These are phyloP conservation scores for Ailurus styani DNA, from an alignment of 2,113 vertebrate species.

Conservation along the genomic window DNA sequence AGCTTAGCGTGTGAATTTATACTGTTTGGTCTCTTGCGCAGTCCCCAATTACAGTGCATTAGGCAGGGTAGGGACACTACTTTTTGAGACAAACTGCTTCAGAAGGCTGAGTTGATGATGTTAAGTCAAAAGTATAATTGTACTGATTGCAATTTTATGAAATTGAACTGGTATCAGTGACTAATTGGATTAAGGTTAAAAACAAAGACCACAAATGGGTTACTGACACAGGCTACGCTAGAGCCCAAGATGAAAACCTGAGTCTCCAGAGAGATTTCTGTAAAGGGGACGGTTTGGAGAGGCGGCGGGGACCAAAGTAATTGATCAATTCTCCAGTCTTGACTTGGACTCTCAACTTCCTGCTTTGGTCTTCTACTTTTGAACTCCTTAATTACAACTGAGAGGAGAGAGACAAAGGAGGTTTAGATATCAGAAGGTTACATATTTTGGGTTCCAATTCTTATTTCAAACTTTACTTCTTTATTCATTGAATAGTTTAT, in stretches of 20 bases:
- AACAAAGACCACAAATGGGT: neutral
- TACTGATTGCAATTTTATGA: neutral
- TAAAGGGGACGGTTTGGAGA: neutral
- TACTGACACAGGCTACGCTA: neutral
- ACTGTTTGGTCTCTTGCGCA: neutral
- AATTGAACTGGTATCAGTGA: neutral
- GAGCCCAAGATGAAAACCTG: neutral
- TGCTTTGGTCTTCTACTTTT: neutral
- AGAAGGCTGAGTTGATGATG: neutral
- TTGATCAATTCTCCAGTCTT: neutral
- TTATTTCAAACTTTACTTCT: neutral
- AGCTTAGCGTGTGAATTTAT: neutral
- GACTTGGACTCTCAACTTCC: neutral
- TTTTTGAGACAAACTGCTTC: neutral
- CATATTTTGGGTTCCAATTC: neutral
- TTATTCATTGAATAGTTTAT: too few relatives aligned
- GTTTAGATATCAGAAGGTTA: neutral
- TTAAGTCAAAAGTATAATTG: neutral
- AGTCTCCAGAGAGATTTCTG: neutral
- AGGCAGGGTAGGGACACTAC: neutral
- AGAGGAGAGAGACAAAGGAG: neutral
- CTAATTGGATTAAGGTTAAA: neutral
- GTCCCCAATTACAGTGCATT: neutral
- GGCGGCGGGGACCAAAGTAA: neutral
- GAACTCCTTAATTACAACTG: neutral